Evolutionary conservation across 2,888 invertebrate species (phyloP).

Genomic region (Trissolcus japonicus): DNA sequence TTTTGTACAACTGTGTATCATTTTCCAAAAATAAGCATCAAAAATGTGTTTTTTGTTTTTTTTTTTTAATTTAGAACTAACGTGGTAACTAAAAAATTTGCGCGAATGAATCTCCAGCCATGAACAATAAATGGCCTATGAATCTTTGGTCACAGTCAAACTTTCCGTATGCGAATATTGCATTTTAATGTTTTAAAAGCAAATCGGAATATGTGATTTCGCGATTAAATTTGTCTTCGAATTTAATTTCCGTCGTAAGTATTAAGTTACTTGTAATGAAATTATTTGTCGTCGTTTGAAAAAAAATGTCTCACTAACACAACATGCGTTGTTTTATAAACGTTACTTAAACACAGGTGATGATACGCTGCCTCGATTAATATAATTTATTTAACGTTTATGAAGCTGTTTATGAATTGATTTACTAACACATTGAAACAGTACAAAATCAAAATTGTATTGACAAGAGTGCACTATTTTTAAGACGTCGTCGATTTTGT

Average conservation of each 20-base stretch:
- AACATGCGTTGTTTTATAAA: slow-evolving; percentile 5
- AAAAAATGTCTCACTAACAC: not conserved
- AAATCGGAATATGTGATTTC: slow-evolving; percentile 5
- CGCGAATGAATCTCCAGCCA: slow-evolving; percentile 2
- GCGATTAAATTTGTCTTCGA: not conserved
- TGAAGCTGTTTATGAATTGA: too few species aligned
- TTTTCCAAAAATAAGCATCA: too few species aligned
- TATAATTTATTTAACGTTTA: slow-evolving; percentile 19
- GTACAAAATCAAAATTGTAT: slow-evolving; percentile 37
- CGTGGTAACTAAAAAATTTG: not conserved
- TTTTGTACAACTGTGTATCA: too few species aligned
- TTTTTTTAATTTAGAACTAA: too few species aligned
- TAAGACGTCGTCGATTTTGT: slow-evolving; percentile 17
- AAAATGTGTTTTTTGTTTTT: too few species aligned
- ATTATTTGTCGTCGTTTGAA: slow-evolving; percentile 1
- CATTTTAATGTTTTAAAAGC: not conserved
- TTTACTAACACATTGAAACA: slow-evolving; percentile 33
- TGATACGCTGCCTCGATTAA: slow-evolving; percentile 10
- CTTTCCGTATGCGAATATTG: slow-evolving; percentile 1
- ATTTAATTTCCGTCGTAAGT: too few species aligned
- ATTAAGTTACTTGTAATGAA: not conserved
- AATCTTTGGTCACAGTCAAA: slow-evolving; percentile 1
- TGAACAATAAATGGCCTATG: slow-evolving; percentile 13
- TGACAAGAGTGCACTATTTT: slow-evolving; percentile 2
- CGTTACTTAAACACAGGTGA: slow-evolving; percentile 30